Base-by-base conservation (phyloP, 2,113 vertebrate species). In the Protobothrops mucrosquamatus region DNA sequence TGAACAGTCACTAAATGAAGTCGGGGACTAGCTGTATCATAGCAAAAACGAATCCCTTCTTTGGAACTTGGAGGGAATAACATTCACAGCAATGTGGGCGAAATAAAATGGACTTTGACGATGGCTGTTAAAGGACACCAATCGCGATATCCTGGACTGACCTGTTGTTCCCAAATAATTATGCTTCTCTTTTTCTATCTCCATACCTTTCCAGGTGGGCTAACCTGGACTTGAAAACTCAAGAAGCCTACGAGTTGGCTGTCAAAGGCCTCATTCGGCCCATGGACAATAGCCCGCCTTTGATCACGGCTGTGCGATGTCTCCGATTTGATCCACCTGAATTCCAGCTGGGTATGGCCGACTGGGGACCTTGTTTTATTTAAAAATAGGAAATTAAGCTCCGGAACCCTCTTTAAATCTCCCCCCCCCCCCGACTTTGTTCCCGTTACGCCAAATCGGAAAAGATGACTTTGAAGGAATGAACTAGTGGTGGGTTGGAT, bases 221-320 rank as follows among this genome's bases (percentile, higher is more conserved):
- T 85, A 98, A 97, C 48, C 95, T 99, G 0, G 98, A 99, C 93
- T 96, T 99, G 97, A 96, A 94, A 94, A 98, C 98, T 26, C 98
- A 99, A 96, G 98, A 99, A 95, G 99, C 99, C 0, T 99, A 99
- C 0, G 98, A 99, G 93, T 95, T 99, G 98, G 99, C 99, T 7
- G 98, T 98, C 48, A 97, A 94, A 46, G 98, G 99, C n/a, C 57
- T 97, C 89, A 96, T 99, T 92, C 98, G 98, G 51, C 99, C 99
- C 57, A 98, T 98, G 92, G 96, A 93, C 89, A 99, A 99, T 96
- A 98, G 98, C 0, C 96, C 97, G 0, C 98, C 99, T 0, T 97
- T 99, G 92, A 95, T 99, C 91, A 98, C 97, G 0, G 98, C 97
- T 39, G 88, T 99, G 90, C 98, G 98, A 20, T 99, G 99, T 95